Conservation (phyloP, 2,113 vertebrate species). For the Alethe castanea region DNA sequence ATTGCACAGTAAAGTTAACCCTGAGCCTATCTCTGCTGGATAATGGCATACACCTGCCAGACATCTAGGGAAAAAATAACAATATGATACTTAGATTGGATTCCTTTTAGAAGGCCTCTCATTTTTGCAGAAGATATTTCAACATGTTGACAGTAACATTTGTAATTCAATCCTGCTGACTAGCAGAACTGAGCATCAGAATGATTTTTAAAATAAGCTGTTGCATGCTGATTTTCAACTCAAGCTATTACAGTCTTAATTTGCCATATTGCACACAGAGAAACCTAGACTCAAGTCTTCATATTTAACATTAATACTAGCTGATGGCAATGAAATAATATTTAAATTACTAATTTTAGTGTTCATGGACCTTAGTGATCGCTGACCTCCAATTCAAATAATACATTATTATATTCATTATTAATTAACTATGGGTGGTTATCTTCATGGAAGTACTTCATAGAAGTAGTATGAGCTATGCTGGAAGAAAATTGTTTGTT, state of each 20-base stretch:
- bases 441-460: background rate
- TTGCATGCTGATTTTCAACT: background rate
- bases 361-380: background rate
- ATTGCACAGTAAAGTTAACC: constrained; percentile 38
- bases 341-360: constrained; percentile 13
- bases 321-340: background rate
- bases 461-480: background rate
- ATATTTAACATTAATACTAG: background rate
- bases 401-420: background rate
- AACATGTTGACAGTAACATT: constrained; percentile 30
- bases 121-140: constrained; percentile 57
- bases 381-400: background rate
- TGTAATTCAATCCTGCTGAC: constrained; percentile 57
- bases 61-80: constrained; percentile 38
- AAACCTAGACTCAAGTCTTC: background rate
- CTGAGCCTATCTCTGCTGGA: constrained; percentile 23
- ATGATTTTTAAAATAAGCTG: constrained; percentile 17
- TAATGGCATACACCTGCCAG: constrained; percentile 65
- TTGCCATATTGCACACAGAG: background rate
- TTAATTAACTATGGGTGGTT: background rate
- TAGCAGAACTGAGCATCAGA: background rate
- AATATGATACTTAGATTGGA: constrained; percentile 50
- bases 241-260: background rate
- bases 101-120: constrained; percentile 48
- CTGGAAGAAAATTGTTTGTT: background rate